phyloP scores from a whole-genome alignment of 1,140 invertebrate species.

The Drosophila pseudoananassae region DNA sequence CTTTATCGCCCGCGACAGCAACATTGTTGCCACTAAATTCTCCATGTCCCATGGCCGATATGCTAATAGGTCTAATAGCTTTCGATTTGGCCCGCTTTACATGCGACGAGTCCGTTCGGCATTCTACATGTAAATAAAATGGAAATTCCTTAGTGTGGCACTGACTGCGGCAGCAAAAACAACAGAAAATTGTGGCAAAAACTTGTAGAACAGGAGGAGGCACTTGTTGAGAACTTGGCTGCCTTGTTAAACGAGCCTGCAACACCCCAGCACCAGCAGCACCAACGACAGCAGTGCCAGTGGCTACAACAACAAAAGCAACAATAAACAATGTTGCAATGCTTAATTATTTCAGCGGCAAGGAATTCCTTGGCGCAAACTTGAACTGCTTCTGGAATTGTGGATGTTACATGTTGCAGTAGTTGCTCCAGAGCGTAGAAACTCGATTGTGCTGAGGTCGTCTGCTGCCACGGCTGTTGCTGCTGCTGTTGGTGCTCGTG shows the following conservation, averaged over 20 bases:
- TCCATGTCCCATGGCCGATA: conserved; percentile 37
- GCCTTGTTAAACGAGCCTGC: conserved; percentile 82
- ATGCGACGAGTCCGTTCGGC: conserved; percentile 52
- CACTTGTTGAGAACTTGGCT: conserved; percentile 79
- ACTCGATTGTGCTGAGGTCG: conserved; percentile 75
- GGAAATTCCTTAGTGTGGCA: conserved; percentile 67
- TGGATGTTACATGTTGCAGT: conserved; percentile 44
- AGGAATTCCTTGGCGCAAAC: conserved; percentile 78
- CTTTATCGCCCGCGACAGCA: conserved; percentile 11
- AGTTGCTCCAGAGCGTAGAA: conserved; percentile 64
- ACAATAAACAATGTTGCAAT: conserved; percentile 83
- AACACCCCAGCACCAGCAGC: conserved; percentile 65
- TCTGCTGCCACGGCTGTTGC: conserved; percentile 37
- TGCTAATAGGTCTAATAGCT: conserved; percentile 75
- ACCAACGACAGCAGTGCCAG: conserved; percentile 28
- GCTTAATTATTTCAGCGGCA: conserved; percentile 83
- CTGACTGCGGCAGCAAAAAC: conserved; percentile 18
- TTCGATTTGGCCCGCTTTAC: conserved; percentile 62
- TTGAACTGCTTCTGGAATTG: conserved; percentile 75
- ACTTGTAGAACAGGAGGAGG: conserved; percentile 73
- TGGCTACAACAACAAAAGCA: conserved; percentile 40
- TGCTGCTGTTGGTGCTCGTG: background rate
- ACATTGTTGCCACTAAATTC: conserved; percentile 57
- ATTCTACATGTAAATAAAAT: conserved; percentile 78
- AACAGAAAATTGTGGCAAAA: conserved; percentile 44